Percentiles rank a stretch among this genome's conserved stretches.
Evolutionary conservation across 2,888 invertebrate genomes (phyloP).

Genomic region (Caenorhabditis angaria): DNA sequence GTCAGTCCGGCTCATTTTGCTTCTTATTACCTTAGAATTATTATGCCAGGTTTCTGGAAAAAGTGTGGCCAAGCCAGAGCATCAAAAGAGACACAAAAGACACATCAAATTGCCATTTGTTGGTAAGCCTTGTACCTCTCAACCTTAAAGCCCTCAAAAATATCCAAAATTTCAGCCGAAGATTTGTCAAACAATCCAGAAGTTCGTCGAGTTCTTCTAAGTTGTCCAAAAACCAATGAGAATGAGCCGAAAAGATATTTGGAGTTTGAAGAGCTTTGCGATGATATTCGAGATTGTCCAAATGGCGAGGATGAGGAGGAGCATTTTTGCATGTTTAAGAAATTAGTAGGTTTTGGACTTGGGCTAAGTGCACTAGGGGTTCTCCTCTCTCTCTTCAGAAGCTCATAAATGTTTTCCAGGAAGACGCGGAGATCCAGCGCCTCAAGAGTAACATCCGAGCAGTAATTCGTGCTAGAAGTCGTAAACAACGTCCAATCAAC

Average conservation of each 20-base stretch:
- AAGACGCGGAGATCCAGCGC: constrained; percentile 33
- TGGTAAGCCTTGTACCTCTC: no score
- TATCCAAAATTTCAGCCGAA: neutral
- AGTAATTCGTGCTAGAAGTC: constrained; percentile 4
- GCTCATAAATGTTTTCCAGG: constrained; percentile 24
- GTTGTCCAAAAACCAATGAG: constrained; percentile 27
- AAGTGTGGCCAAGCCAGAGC: constrained; percentile 13
- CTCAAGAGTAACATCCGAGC: constrained; percentile 18
- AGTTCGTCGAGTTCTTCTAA: constrained; percentile 18
- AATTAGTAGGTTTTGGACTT: constrained; percentile 28
- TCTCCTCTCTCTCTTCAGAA: neutral
- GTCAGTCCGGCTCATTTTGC: neutral
- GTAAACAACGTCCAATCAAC: neutral
- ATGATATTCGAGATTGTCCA: constrained; percentile 41
- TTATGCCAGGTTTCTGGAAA: neutral
- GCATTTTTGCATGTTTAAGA: constrained; percentile 48
- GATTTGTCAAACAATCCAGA: constrained; percentile 1
- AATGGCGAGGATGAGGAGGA: constrained; percentile 49
- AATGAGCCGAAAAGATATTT: constrained; percentile 25
- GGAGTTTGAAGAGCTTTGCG: constrained; percentile 38
- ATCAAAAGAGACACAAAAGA: constrained; percentile 34
- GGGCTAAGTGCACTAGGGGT: neutral
- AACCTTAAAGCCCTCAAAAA: neutral
- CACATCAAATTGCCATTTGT: constrained; percentile 14
- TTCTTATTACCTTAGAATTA: neutral